A percentile compares a stretch with the other conserved stretches of the same genome.
Conservation (phyloP, 2,113 vertebrate genomes). For the Balaeniceps rex region DNA sequence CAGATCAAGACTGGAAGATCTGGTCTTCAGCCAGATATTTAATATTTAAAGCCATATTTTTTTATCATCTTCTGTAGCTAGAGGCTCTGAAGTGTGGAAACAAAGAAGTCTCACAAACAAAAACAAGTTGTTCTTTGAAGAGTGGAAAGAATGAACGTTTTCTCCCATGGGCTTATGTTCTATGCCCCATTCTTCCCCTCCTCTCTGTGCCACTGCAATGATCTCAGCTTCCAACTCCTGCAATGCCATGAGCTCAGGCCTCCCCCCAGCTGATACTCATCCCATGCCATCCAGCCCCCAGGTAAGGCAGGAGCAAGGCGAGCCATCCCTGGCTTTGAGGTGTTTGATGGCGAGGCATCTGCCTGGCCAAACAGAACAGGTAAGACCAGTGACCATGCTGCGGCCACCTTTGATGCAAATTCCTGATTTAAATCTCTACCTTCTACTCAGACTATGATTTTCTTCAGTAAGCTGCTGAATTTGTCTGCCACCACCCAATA, state of each 20-base stretch:
- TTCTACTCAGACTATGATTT: background rate
- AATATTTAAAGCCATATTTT: background rate
- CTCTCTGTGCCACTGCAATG: background rate
- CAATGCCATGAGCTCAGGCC: background rate
- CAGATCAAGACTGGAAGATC: background rate
- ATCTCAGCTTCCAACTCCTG: background rate
- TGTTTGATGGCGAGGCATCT: background rate
- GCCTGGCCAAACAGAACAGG: background rate
- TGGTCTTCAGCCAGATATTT: background rate
- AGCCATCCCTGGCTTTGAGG: background rate
- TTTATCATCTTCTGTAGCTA: background rate
- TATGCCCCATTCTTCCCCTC: background rate
- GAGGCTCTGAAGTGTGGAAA: background rate
- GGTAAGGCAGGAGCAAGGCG: background rate
- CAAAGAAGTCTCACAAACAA: background rate
- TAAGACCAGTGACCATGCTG: background rate
- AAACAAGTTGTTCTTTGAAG: background rate
- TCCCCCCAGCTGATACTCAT: fast-evolving
- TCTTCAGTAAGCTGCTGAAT: background rate
- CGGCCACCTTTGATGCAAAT: background rate
- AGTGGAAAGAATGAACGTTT: background rate
- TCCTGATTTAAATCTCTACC: background rate
- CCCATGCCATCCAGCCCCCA: background rate
- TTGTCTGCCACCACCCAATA: background rate
- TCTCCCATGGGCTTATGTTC: background rate